Percentiles rank a stretch among this genome's conserved stretches.
phyloP scores from a whole-genome alignment of 2,113 vertebrate species.

The Addax nasomaculatus region DNA sequence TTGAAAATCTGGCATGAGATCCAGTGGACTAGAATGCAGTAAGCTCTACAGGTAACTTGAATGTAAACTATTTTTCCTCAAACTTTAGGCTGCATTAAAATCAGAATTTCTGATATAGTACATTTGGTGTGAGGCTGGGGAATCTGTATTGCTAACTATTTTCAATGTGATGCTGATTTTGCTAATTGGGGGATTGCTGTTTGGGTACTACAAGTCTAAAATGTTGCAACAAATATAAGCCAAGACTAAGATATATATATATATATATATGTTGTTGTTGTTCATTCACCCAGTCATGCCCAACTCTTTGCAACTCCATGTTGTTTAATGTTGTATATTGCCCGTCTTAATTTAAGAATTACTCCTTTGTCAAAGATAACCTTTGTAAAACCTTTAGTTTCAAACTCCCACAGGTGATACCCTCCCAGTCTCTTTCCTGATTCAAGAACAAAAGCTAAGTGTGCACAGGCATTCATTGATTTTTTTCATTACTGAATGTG shows the following conservation, averaged over 20 bases:
- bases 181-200: rapidly evolving
- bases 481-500: neutral
- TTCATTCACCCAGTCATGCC: neutral
- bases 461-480: rapidly evolving
- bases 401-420: neutral
- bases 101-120: neutral
- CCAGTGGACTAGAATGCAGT: neutral
- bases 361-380: neutral
- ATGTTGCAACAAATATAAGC: neutral
- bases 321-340: neutral
- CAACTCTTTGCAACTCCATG: neutral
- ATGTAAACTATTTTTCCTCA: neutral
- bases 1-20: neutral
- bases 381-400: neutral
- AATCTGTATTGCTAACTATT: neutral
- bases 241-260: neutral
- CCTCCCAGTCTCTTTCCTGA: neutral
- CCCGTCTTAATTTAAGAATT: neutral
- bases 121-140: neutral
- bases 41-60: neutral
- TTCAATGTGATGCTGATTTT: neutral
- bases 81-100: neutral
- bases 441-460: neutral
- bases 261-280: neutral
- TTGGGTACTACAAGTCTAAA: neutral